Evolutionary conservation across 2,113 vertebrate genomes (phyloP).

Genomic region (Sula dactylatra): DNA sequence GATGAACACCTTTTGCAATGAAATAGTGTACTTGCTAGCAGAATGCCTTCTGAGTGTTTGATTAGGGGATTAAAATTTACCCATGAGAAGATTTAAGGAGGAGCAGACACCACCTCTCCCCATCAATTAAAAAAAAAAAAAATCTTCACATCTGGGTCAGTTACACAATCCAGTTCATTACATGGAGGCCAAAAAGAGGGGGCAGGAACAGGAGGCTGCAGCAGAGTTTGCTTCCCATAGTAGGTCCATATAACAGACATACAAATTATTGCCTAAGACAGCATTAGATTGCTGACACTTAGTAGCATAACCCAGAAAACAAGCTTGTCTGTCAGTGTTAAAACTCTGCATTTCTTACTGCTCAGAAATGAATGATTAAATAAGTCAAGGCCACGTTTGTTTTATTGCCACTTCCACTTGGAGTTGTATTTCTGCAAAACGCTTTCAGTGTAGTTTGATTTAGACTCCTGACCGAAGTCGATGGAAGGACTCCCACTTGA

Average conservation of each 20-base stretch:
- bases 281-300: background rate
- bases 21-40: background rate
- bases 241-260: background rate
- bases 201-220: background rate
- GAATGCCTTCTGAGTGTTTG: background rate
- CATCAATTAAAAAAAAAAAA: background rate
- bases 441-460: background rate
- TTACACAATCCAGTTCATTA: background rate
- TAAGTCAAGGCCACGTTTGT: background rate
- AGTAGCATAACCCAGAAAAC: background rate
- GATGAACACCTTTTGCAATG: background rate
- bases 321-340: background rate
- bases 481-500: background rate
- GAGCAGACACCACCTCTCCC: background rate
- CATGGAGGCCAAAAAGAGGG: background rate
- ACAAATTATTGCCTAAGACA: background rate
- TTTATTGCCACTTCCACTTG: background rate
- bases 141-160: background rate
- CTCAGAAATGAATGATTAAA: background rate
- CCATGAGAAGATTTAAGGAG: background rate
- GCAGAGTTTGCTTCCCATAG: background rate
- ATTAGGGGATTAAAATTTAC: background rate
- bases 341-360: background rate
- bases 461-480: background rate
- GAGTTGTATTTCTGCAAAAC: background rate